Percentiles rank a stretch among this genome's conserved stretches.
These are phyloP conservation scores for Drosophila putrida DNA, from an alignment of 2,888 invertebrate species.

Conservation along the genomic window DNA sequence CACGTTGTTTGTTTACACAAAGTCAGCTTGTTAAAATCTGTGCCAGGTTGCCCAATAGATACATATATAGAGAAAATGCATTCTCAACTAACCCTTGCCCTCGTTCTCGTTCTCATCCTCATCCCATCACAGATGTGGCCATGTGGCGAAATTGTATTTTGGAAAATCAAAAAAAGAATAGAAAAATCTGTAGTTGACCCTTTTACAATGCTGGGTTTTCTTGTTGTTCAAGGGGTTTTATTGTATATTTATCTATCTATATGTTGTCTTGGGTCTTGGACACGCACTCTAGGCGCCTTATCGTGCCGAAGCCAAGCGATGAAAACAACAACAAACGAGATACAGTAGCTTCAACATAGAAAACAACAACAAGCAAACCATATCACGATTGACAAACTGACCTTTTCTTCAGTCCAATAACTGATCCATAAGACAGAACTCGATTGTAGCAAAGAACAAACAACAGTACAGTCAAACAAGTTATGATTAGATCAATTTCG, in stretches of 20 bases:
- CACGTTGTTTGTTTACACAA: slow-evolving; percentile 44
- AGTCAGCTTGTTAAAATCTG: slow-evolving; percentile 38
- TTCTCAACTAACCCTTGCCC: slow-evolving; percentile 26
- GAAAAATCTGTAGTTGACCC: slow-evolving; percentile 48
- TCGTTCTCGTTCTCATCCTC: slow-evolving; percentile 7
- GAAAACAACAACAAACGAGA: slow-evolving; percentile 16
- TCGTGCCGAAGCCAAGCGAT: slow-evolving; percentile 26
- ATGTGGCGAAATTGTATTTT: slow-evolving; percentile 27
- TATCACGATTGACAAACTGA: slow-evolving; percentile 58
- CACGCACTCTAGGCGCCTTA: slow-evolving; percentile 52
- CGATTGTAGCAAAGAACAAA: slow-evolving; percentile 4
- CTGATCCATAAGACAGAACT: slow-evolving; percentile 68
- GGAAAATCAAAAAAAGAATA: slow-evolving; percentile 11
- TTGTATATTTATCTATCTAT: slow-evolving; percentile 39
- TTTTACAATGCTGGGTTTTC: slow-evolving; percentile 44
- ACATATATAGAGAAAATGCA: slow-evolving; percentile 13
- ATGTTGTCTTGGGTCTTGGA: slow-evolving; percentile 37
- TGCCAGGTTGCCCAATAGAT: slow-evolving; percentile 47
- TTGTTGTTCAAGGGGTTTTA: slow-evolving; percentile 3
- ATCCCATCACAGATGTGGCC: slow-evolving; percentile 50
- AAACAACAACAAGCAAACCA: slow-evolving; percentile 15
- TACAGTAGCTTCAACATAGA: slow-evolving; percentile 40
- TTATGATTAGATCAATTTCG: slow-evolving; percentile 7
- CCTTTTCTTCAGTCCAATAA: slow-evolving; percentile 70
- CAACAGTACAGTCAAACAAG: slow-evolving; percentile 28